A percentile compares a stretch with the other conserved stretches of the same genome.
phyloP scores from a whole-genome alignment of 2,113 vertebrate genomes.

The Rhinopomastus cyanomelas region DNA sequence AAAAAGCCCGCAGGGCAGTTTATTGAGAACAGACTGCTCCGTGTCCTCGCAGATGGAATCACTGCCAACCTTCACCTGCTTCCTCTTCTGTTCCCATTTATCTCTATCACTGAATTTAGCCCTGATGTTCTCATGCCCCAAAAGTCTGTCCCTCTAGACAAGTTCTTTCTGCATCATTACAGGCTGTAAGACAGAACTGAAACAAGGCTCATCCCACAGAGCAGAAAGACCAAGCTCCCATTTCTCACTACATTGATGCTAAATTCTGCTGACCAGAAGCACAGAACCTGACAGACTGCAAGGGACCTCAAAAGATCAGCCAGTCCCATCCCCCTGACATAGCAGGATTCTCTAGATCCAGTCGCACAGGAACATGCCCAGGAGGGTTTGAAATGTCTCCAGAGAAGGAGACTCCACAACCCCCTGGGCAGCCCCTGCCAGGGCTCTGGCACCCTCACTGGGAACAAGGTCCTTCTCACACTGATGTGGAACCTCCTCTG shows the following conservation, averaged over 20 bases:
- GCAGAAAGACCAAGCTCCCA: not conserved
- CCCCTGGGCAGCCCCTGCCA: too few species aligned
- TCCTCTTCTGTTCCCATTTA: not conserved
- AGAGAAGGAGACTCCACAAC: too few species aligned
- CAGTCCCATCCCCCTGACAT: too few species aligned
- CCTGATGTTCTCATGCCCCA: not conserved
- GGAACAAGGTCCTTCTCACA: too few species aligned
- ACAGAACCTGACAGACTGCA: too few species aligned
- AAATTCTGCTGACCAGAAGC: not conserved
- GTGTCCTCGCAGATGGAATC: not conserved
- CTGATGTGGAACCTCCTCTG: too few species aligned
- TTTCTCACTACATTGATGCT: not conserved
- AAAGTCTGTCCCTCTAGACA: not conserved
- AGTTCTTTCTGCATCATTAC: not conserved
- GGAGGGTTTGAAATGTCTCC: too few species aligned
- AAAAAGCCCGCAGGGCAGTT: not conserved
- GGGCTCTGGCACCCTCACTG: too few species aligned
- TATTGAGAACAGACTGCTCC: not conserved
- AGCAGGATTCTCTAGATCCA: too few species aligned
- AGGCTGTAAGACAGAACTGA: not conserved
- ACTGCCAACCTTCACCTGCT: not conserved
- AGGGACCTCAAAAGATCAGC: too few species aligned
- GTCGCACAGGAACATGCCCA: too few species aligned
- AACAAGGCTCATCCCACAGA: not conserved
- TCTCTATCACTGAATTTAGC: not conserved